Evolutionary conservation across 2,113 vertebrate genomes (phyloP).

Genomic region (Meleagris gallopavo): DNA sequence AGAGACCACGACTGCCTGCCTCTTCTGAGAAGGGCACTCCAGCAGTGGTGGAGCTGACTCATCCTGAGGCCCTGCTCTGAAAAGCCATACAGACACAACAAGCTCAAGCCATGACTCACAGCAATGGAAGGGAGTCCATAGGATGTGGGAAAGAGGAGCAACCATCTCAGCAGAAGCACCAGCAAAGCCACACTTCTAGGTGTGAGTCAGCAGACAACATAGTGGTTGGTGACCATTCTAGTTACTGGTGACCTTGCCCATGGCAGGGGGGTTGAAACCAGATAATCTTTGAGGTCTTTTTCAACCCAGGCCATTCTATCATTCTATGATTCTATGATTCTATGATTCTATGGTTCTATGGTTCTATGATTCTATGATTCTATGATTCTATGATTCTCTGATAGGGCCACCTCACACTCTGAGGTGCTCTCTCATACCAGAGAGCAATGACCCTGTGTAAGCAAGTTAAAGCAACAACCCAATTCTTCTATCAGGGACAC

Average conservation of each 20-base stretch:
- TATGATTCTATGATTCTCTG: no score
- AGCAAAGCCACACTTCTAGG: not conserved
- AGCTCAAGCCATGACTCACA: not conserved
- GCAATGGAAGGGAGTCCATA: not conserved
- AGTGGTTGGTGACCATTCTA: no score
- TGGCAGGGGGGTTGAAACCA: no score
- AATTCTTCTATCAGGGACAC: not conserved
- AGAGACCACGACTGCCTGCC: not conserved
- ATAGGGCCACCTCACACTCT: not conserved
- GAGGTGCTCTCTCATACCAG: no score
- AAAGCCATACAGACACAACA: not conserved
- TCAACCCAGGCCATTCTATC: no score
- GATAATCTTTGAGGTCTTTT: no score
- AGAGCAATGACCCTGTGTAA: rapidly evolving
- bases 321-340: no score
- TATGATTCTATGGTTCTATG: no score
- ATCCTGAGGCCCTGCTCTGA: not conserved
- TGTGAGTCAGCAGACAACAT: not conserved
- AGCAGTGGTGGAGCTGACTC: not conserved
- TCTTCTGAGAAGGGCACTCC: not conserved
- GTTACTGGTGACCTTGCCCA: no score
- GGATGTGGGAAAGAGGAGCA: not conserved
- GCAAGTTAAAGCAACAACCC: not conserved
- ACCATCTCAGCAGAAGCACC: rapidly evolving
- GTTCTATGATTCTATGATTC: no score